Percentiles rank a stretch among this genome's conserved stretches.
These are phyloP conservation scores for Gymnodraco acuticeps DNA, from an alignment of 2,797 vertebrate genomes.

Conservation along the genomic window DNA sequence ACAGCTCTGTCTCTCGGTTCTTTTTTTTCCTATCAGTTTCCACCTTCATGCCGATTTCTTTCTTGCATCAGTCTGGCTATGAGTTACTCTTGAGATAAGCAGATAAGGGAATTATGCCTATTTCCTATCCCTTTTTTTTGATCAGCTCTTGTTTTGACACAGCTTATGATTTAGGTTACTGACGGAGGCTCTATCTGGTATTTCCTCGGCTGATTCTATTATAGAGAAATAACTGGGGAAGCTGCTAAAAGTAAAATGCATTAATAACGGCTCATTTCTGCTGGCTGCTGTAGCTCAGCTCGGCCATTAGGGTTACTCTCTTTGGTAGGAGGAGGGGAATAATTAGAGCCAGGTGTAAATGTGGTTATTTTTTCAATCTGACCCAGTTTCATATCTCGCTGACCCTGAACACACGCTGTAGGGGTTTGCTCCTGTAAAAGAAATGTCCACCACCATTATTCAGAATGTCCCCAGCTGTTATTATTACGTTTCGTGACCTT, in stretches of 20 bases:
- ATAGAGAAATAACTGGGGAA: conserved; percentile 24
- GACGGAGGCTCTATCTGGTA: conserved; percentile 11
- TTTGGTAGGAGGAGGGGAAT: conserved; percentile 19
- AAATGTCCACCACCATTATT: conserved; percentile 72
- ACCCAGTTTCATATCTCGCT: conserved; percentile 36
- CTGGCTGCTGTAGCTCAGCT: conserved; percentile 32
- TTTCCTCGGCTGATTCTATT: conserved; percentile 33
- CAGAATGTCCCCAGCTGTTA: conserved; percentile 56
- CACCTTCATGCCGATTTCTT: conserved; percentile 13
- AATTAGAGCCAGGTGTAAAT: conserved; percentile 58
- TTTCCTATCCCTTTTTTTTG: neutral
- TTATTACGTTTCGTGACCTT: conserved; percentile 71
- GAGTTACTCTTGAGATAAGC: conserved; percentile 10
- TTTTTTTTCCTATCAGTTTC: conserved; percentile 23
- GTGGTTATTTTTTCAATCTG: conserved; percentile 57
- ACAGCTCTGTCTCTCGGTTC: conserved; percentile 12
- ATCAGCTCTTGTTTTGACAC: conserved; percentile 27
- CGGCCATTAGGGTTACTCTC: conserved; percentile 40
- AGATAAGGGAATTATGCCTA: conserved; percentile 5
- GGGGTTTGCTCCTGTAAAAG: conserved; percentile 61
- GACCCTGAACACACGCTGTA: conserved; percentile 47
- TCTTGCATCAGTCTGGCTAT: conserved; percentile 31
- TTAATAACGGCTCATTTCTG: conserved; percentile 59
- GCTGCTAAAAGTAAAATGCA: conserved; percentile 39
- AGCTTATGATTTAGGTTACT: conserved; percentile 32